Evolutionary conservation across 2,797 vertebrate genomes (phyloP), one percentile per base, ranked within the genome.

Genomic region (Coregonus sp.): DNA sequence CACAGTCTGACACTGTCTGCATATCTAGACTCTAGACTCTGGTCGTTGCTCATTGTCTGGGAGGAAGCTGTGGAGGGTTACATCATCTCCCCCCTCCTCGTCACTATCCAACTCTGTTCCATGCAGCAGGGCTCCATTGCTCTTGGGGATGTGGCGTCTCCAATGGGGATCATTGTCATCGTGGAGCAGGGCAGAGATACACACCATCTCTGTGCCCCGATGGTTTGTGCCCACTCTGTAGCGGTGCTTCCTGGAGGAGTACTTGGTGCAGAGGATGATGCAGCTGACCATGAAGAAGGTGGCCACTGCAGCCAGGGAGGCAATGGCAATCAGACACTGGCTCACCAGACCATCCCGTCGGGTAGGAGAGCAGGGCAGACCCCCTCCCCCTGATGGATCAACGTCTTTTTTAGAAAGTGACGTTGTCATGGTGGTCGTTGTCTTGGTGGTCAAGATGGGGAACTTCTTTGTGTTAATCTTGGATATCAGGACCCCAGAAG

Each of bases 21-120:
- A 25, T 2, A 15, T 72, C 50, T 16, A 52, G 1, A 18, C 47
- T 29, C 67, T 29, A 15, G 12, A 18, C 72, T 63, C 87, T 92
- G 72, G 88, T 79, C 6, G 74, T 2, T 86, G 84, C 14, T 93
- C 91, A 2, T 84, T 92, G 0, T 96, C 95, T 0, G 96, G 96
- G 3, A 98, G 91, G 85, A 98, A 98, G 89, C 97, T 98, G 82
- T 93, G 95, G 37, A 98, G 95, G 0, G 97, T 97, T 75, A 96
- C 87, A 80, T 96, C 94, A 33, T 98, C 97, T 2, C 81, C 89
- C 0, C 79, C 88, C 0, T 96, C 96, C 0, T 74, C 91, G 2
- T 96, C 94, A 0, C 90, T 92, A 85, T 93, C 90, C 51, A 47
- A 78, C 0, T 68, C 77, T 47, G 40, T 47, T 47, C 40, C 81